Conservation (phyloP, 2,113 vertebrate species). For the Capreolus pygargus region DNA sequence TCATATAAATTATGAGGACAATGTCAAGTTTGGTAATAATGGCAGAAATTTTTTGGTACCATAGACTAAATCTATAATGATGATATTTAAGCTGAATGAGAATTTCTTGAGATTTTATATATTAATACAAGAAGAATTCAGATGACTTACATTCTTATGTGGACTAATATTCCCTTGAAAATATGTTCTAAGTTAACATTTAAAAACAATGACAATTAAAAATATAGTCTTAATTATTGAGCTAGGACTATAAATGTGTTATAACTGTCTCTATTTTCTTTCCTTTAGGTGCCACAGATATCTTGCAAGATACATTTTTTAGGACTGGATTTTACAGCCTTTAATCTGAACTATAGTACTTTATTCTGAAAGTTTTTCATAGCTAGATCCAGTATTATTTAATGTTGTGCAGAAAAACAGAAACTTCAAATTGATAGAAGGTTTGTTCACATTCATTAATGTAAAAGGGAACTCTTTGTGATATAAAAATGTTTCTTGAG, state of each 20-base stretch:
- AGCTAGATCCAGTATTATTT: slow-evolving; percentile 67
- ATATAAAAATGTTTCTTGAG: slow-evolving; percentile 47
- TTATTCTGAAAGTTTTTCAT: slow-evolving; percentile 62
- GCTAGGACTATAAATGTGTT: neutral
- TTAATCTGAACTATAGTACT: slow-evolving; percentile 25
- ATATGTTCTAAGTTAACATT: slow-evolving; percentile 14
- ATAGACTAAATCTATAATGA: neutral
- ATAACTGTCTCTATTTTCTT: neutral
- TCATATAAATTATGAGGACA: neutral
- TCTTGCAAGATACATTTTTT: slow-evolving; percentile 33
- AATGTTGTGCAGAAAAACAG: slow-evolving; percentile 71
- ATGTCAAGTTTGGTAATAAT: neutral
- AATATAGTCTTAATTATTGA: slow-evolving; percentile 35
- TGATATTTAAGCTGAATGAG: neutral
- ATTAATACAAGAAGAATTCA: neutral
- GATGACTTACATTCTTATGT: neutral
- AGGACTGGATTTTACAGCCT: slow-evolving; percentile 19
- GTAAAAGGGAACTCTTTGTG: slow-evolving; percentile 50
- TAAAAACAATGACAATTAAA: slow-evolving; percentile 36
- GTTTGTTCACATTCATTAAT: slow-evolving; percentile 79
- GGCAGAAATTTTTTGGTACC: neutral
- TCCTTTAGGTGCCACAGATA: neutral
- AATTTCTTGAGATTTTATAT: neutral
- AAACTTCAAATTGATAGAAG: slow-evolving; percentile 54
- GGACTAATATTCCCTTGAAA: neutral